These are phyloP conservation scores for Stegodyphus dumicola DNA, from an alignment of 1,140 invertebrate genomes.

Conservation along the genomic window DNA sequence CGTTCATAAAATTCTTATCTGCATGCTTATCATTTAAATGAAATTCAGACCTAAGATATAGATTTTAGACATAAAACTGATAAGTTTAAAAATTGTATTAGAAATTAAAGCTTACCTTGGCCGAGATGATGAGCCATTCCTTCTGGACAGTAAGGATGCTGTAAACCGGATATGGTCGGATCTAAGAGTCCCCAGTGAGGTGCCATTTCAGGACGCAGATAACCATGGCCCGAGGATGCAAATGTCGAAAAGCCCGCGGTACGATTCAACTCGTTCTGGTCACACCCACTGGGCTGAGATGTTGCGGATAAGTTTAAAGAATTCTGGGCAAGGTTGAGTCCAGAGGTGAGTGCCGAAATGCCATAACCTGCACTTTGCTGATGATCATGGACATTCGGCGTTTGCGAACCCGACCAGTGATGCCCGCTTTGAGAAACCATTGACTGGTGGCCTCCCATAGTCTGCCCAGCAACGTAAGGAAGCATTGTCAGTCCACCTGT, in stretches of 20 bases:
- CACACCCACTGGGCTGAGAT: conserved; percentile 36
- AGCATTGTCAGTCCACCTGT: conserved; percentile 35
- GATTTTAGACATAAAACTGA: background rate
- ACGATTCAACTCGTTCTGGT: conserved; percentile 40
- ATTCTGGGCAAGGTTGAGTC: conserved; percentile 50
- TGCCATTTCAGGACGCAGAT: conserved; percentile 46
- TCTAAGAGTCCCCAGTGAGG: conserved; percentile 50
- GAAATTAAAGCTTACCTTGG: conserved; percentile 24
- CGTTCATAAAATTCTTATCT: too few relatives aligned
- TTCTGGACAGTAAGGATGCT: conserved; percentile 51
- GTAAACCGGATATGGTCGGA: conserved; percentile 40
- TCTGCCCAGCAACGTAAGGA: conserved; percentile 45
- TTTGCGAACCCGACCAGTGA: conserved; percentile 38
- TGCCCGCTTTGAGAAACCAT: conserved; percentile 34
- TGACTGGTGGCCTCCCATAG: conserved; percentile 41
- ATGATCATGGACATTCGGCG: conserved; percentile 24
- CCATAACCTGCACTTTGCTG: conserved; percentile 46
- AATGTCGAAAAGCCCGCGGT: conserved; percentile 44
- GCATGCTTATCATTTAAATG: background rate
- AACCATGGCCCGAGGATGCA: conserved; percentile 41
- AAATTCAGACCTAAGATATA: background rate
- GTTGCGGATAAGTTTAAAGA: conserved; percentile 36
- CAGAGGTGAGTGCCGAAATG: conserved; percentile 42
- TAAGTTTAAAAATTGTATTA: background rate
- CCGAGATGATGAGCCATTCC: conserved; percentile 50